Percentiles rank a stretch among this genome's conserved stretches.
These are phyloP conservation scores for Pteria penguin DNA, from an alignment of 2,888 invertebrate genomes.

Conservation along the genomic window DNA sequence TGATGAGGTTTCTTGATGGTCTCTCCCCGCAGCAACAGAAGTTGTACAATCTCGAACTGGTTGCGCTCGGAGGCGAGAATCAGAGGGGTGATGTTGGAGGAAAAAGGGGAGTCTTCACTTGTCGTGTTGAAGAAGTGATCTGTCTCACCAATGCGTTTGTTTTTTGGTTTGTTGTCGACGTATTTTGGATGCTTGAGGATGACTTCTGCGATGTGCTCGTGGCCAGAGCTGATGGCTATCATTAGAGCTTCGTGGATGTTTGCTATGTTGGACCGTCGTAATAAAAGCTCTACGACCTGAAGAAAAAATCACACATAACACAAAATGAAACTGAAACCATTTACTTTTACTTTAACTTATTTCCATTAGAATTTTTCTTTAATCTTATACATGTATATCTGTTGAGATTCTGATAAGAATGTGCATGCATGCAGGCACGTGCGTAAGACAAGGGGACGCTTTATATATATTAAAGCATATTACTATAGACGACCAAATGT, in stretches of 20 bases:
- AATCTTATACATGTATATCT: too few species aligned
- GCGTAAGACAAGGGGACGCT: too few species aligned
- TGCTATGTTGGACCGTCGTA: slow-evolving; percentile 66
- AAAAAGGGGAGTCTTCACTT: slow-evolving; percentile 70
- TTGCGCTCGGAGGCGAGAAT: slow-evolving; percentile 71
- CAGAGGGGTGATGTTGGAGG: slow-evolving; percentile 72
- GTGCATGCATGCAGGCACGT: too few species aligned
- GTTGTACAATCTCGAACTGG: slow-evolving; percentile 69
- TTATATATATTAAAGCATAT: too few species aligned
- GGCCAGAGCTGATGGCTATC: slow-evolving; percentile 72
- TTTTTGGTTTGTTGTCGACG: slow-evolving; percentile 61
- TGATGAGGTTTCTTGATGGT: slow-evolving; percentile 76
- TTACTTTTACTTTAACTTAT: too few species aligned
- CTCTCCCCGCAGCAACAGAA: slow-evolving; percentile 70
- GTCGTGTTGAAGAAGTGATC: slow-evolving; percentile 65
- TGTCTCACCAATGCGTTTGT: slow-evolving; percentile 63
- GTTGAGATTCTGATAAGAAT: too few species aligned
- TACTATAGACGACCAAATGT: too few species aligned
- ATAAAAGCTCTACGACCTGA: slow-evolving; percentile 70
- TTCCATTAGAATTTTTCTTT: too few species aligned
- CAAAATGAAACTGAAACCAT: too few species aligned
- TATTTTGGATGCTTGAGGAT: slow-evolving; percentile 74
- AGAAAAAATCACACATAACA: too few species aligned
- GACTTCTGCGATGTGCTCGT: slow-evolving; percentile 74
- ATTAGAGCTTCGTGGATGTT: slow-evolving; percentile 73